A percentile compares a stretch with the other conserved stretches of the same genome.
phyloP scores from a whole-genome alignment of 2,797 vertebrate genomes.

The Mormyrops boulengeri region DNA sequence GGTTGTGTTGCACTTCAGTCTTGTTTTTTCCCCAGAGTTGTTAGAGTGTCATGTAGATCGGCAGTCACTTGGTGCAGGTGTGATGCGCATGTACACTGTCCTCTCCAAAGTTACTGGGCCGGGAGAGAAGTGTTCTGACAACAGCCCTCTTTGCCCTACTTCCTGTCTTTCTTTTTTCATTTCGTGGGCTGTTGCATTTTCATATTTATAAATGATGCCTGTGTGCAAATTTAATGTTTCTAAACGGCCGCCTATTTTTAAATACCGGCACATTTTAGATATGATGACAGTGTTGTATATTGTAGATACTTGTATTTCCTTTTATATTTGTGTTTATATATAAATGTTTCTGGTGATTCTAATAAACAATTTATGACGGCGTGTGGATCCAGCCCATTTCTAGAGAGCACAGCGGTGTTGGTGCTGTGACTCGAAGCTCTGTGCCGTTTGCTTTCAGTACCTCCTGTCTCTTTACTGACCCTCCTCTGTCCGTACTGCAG shows the following conservation, averaged over 20 bases:
- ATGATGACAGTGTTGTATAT: conserved; percentile 4
- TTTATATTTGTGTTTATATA: conserved; percentile 17
- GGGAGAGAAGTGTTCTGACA: neutral
- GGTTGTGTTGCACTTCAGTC: neutral
- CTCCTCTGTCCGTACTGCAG: neutral
- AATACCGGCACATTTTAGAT: neutral
- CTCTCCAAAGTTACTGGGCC: neutral
- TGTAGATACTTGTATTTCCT: neutral
- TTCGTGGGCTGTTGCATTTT: neutral
- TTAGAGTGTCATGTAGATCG: neutral
- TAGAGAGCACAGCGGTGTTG: neutral
- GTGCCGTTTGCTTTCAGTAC: neutral
- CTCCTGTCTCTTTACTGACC: neutral
- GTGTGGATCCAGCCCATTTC: neutral
- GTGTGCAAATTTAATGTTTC: neutral
- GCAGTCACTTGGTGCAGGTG: neutral
- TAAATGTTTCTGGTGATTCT: conserved; percentile 3
- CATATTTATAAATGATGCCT: neutral
- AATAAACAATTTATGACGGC: neutral
- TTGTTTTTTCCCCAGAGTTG: neutral
- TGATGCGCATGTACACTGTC: neutral
- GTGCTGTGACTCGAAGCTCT: neutral
- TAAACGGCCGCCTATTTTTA: neutral
- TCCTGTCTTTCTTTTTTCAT: neutral
- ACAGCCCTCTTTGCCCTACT: neutral